phyloP scores from a whole-genome alignment of 2,113 vertebrate genomes.

The Myocastor coypus region DNA sequence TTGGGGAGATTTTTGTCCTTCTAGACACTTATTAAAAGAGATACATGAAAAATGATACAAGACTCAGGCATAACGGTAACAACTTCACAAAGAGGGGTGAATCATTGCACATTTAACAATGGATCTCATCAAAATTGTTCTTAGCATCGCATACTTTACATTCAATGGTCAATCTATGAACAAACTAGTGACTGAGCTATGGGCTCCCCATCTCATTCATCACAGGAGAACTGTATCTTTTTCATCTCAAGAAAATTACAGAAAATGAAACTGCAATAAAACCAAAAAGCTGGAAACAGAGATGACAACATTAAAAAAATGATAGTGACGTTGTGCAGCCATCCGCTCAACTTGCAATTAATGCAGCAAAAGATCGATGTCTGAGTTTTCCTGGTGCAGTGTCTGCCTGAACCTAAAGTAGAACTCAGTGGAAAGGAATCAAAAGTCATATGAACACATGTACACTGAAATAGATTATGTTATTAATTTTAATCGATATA shows the following conservation, averaged over 20 bases:
- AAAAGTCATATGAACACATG: not conserved
- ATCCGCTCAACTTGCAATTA: slow-evolving; percentile 84
- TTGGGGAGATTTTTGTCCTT: slow-evolving; percentile 82
- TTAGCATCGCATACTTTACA: slow-evolving; percentile 84
- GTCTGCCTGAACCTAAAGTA: not conserved
- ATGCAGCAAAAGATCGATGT: slow-evolving; percentile 77
- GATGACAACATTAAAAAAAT: slow-evolving; percentile 85
- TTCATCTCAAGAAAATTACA: slow-evolving; percentile 85
- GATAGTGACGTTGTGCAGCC: slow-evolving; percentile 66
- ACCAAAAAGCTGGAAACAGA: slow-evolving; percentile 86
- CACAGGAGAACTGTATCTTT: slow-evolving; percentile 80
- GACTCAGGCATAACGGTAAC: slow-evolving; percentile 75
- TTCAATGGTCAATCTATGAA: slow-evolving; percentile 86
- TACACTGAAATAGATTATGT: not conserved
- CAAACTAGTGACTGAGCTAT: slow-evolving; percentile 86
- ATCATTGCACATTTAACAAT: slow-evolving; percentile 84
- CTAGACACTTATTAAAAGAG: slow-evolving; percentile 78
- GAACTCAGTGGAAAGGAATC: not conserved
- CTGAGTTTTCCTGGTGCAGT: slow-evolving; percentile 58
- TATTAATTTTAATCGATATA: slow-evolving; percentile 15
- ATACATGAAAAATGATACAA: slow-evolving; percentile 84
- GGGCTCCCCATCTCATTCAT: slow-evolving; percentile 82
- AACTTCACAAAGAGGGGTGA: slow-evolving; percentile 82
- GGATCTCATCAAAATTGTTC: slow-evolving; percentile 85
- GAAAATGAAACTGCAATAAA: slow-evolving; percentile 88